Evolutionary conservation across 2,113 vertebrate genomes (phyloP), one percentile per base, ranked within the genome.

Genomic region (Channa argus): DNA sequence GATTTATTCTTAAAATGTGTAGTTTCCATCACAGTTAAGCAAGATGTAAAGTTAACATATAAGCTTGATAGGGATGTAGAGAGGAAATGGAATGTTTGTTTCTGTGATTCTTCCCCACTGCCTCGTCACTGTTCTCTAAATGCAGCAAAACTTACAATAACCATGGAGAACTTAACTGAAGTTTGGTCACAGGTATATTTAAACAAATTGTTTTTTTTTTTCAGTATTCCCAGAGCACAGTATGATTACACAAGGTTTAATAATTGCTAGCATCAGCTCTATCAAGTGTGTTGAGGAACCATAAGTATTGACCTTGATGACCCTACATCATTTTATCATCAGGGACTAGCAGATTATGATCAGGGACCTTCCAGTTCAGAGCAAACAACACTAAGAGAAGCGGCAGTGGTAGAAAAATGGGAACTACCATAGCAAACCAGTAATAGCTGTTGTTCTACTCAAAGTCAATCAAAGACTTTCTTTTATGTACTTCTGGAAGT

Each of bases 81-180:
- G 33, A 71, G 66, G 78, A 79, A 79, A 65, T 56, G 39, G 45
- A 65, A 11, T 15, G 8, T 39, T 58, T 62, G 56, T 62, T 33
- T 77, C 6, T 5, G n/a, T 14, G 11, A 56, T 6, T 60, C 5
- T 41, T 41, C 51, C 63, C 50, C 15, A 41, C n/a, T 66, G 34
- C 50, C 34, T 34, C 1, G 5, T 77, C 45, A 52, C 8, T 13
- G 44, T 47, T 78, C 34, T 46, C 45, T 33, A 37, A 2, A 36
- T 33, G 39, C 7, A 24, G 41, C 15, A n/a, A 63, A 41, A 50
- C 24, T 8, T 3, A 4, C 0, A 54, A 37, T 12, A 11, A 60
- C 8, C 3, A 13, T 2, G 2, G 33, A 36, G 38, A 7, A 1
- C 36, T 24, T 24, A 24, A 24, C 24, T 24, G 24, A 24, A 24